phyloP scores from a whole-genome alignment of 2,888 invertebrate genomes.

The Pachliopta kotzebuea region DNA sequence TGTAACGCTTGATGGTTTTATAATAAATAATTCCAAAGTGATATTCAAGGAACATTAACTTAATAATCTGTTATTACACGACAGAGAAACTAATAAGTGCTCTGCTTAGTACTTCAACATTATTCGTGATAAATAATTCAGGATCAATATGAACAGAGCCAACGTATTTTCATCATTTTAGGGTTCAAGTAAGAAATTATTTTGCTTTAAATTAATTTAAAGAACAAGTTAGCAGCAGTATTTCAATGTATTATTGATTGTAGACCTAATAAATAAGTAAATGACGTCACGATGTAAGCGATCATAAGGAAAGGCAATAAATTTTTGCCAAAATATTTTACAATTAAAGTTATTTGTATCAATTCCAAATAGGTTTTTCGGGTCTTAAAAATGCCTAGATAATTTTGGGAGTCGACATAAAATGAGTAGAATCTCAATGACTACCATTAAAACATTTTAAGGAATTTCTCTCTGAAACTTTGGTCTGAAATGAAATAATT shows the following conservation, averaged over 20 bases:
- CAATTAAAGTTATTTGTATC: no score
- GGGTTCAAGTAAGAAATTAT: no score
- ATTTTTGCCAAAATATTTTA: no score
- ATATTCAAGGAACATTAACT: not conserved
- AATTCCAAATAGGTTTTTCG: no score
- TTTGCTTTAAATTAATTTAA: no score
- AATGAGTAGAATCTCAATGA: not conserved
- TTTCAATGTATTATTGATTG: no score
- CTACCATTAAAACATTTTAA: conserved; percentile 3
- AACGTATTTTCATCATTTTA: no score
- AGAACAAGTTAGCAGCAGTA: no score
- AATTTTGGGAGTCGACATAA: not conserved
- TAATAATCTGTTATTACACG: not conserved
- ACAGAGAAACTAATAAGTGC: not conserved
- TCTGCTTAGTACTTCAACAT: not conserved
- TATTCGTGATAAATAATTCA: not conserved
- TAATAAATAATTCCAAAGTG: not conserved
- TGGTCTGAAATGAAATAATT: conserved; percentile 5
- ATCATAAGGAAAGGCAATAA: no score
- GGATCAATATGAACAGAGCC: not conserved
- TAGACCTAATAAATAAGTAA: no score
- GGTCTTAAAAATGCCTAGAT: not conserved
- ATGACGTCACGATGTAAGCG: no score
- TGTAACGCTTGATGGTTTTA: not conserved
- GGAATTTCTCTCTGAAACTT: not conserved